Evolutionary conservation across 1,140 invertebrate genomes (phyloP).

Genomic region (Acyrthosiphon pisum): DNA sequence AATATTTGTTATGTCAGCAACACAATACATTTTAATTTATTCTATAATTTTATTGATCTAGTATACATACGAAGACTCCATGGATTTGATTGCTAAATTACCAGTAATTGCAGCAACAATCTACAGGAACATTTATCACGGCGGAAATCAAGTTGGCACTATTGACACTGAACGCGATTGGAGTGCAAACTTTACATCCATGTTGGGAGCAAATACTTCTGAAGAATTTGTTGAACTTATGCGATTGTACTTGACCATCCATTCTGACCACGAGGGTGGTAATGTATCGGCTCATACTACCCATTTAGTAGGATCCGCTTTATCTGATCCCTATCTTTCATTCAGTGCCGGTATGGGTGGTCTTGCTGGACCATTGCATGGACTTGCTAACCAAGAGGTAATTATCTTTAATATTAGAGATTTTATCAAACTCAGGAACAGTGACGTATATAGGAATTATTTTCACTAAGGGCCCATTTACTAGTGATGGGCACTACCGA

Average conservation of each 20-base stretch:
- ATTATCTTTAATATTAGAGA: conserved; percentile 51
- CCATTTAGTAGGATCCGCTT: conserved; percentile 92
- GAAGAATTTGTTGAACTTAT: conserved; percentile 86
- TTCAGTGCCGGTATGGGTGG: conserved; percentile 95
- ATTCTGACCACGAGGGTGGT: conserved; percentile 94
- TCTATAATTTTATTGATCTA: conserved; percentile 59
- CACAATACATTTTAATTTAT: neutral
- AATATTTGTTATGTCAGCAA: neutral
- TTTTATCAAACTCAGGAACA: too few species aligned
- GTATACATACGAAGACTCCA: conserved; percentile 89
- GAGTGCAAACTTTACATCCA: conserved; percentile 90
- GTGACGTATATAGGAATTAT: too few species aligned
- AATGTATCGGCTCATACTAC: conserved; percentile 95
- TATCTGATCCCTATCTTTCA: conserved; percentile 93
- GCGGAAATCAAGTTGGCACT: conserved; percentile 84
- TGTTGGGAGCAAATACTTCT: conserved; percentile 89
- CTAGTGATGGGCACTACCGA: too few species aligned
- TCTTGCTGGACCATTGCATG: conserved; percentile 93
- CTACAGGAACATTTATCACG: conserved; percentile 86
- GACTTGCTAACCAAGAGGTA: conserved; percentile 92
- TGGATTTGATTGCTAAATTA: conserved; percentile 96
- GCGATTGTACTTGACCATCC: conserved; percentile 94
- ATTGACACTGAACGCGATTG: conserved; percentile 92
- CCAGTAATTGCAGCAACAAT: conserved; percentile 94
- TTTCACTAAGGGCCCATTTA: too few species aligned